Base-by-base conservation (phyloP, 2,888 invertebrate species). In the Sabellastarte sp. region DNA sequence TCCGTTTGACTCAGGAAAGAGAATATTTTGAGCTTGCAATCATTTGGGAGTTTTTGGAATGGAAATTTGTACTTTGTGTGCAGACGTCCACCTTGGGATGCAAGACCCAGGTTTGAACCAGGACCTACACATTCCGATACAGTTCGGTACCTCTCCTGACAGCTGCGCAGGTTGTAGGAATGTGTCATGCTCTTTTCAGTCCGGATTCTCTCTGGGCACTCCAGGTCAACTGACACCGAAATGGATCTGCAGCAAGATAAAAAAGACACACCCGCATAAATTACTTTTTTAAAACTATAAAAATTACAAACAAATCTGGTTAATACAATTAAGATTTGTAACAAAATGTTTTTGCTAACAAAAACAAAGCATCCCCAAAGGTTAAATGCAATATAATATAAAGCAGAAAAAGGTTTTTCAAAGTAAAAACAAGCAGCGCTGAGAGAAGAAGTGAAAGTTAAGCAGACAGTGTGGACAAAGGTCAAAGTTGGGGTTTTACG, bases 11-110 rank as follows among this genome's bases (percentile, higher is more conserved):
- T 66, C 29, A 83, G 71, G 57, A 75, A 80, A 4, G 77, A 71
- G 65, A 82, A 82, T 26, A 82, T 71, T 61, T 78, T 80, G 26
- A 80, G 64, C 69, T 79, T 77, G 66, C 78, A 79, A 59, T 77
- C 77, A 41, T 69, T 65, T 24, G 82, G 80, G 32, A 83, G 68
- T 31, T 68, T 63, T 53, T 75, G 64, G 65, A 82, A 79, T 24
- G 79, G 79, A 65, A 80, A 80, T 52, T 62, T 61, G 10, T 20
- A 5, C 41, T 20, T 5, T 26, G 20, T 10, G 15, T 5, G 5
- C 4, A 53, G 10, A 53, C 24, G 26, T 5, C 24, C 24, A 5
- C 26, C 26, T 26, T 53, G 4, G 10, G 4, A 10, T 5, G 53
- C 53, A 41, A 15, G 20, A 20, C 10, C 10, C 20, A 20, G 10